phyloP scores from a whole-genome alignment of 2,113 vertebrate species.

The Baryphthengus martii region DNA sequence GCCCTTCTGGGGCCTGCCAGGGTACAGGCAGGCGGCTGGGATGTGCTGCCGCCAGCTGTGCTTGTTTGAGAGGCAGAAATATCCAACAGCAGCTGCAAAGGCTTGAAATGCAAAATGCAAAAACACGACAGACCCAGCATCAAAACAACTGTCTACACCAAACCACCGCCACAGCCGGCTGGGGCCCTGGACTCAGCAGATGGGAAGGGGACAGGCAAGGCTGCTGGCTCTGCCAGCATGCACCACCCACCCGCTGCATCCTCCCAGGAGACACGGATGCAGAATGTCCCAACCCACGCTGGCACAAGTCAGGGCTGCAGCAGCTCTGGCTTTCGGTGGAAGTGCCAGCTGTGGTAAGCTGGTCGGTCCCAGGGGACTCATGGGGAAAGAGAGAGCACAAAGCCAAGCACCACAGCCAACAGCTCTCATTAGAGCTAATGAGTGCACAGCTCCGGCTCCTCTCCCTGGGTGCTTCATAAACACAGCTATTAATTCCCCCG shows the following conservation, averaged over 20 bases:
- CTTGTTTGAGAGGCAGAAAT: accelerated
- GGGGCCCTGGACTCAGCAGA: accelerated
- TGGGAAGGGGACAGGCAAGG: neutral
- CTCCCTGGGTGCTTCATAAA: neutral
- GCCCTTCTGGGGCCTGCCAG: neutral
- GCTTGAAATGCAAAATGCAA: neutral
- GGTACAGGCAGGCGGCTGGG: accelerated
- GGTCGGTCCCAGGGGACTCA: neutral
- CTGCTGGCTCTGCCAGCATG: neutral
- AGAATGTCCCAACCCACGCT: accelerated
- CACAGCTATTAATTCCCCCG: conserved; percentile 15
- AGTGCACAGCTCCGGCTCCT: neutral
- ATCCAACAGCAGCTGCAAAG: neutral
- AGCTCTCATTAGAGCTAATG: conserved; percentile 14
- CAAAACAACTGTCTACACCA: neutral
- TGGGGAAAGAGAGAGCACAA: neutral
- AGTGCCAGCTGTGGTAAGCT: neutral
- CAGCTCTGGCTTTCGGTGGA: neutral
- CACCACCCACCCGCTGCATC: accelerated
- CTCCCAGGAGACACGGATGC: neutral
- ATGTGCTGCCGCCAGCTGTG: accelerated
- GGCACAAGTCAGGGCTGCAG: neutral
- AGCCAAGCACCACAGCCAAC: neutral
- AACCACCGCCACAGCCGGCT: neutral
- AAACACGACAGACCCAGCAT: neutral